A percentile compares a stretch with the other conserved stretches of the same genome.
Evolutionary conservation across 2,113 vertebrate species (phyloP).

Genomic region (Donacobius atricapilla): DNA sequence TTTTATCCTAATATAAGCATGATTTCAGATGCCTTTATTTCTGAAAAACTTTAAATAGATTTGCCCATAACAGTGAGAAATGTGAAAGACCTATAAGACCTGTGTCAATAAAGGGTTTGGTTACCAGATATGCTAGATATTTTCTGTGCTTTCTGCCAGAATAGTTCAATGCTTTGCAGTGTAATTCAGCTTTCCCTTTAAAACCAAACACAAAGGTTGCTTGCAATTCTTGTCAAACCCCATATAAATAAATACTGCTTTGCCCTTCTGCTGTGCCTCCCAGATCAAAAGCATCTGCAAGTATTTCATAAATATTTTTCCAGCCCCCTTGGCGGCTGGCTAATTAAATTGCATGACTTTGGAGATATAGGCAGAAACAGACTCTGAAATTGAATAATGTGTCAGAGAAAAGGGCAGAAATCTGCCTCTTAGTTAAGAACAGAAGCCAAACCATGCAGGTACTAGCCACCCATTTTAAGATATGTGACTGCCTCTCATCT

Average conservation of each 20-base stretch:
- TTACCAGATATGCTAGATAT: not conserved
- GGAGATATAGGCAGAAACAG: not conserved
- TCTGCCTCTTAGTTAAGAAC: not conserved
- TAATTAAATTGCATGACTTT: not conserved
- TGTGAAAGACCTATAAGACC: not conserved
- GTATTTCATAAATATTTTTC: not conserved
- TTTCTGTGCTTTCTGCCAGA: not conserved
- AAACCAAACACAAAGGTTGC: not conserved
- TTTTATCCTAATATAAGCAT: not conserved
- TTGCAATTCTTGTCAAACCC: not conserved
- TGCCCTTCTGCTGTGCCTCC: not conserved
- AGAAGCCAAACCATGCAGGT: not conserved
- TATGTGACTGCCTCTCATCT: not conserved
- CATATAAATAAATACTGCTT: not conserved
- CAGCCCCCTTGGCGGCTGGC: not conserved
- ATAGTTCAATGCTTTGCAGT: not conserved
- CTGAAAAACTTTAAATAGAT: not conserved
- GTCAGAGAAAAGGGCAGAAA: not conserved
- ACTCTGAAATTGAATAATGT: not conserved
- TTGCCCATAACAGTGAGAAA: not conserved
- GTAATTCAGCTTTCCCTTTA: not conserved
- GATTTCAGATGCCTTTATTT: not conserved
- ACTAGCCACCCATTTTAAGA: not conserved
- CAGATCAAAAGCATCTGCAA: conserved; percentile 22
- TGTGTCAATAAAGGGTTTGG: not conserved